Evolutionary conservation across 2,888 invertebrate species (phyloP), one percentile per base, ranked within the genome.

Genomic region (Coenonympha arcania): DNA sequence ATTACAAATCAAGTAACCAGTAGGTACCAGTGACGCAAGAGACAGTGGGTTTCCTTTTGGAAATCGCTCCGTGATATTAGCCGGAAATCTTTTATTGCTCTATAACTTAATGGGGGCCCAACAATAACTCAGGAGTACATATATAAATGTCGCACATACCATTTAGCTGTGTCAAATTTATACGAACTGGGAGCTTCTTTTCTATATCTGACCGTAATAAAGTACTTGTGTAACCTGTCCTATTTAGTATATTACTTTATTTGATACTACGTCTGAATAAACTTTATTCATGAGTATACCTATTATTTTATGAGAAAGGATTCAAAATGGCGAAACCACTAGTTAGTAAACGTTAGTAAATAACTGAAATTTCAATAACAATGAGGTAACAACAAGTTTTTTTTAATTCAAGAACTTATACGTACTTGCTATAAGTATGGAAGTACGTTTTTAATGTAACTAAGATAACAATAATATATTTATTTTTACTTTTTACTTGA

Each of bases 41-140:
- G 50, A 56, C 49, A 52, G 16, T 43, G 26, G 24, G 59, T 59
- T 65, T 60, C 66, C 70, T 65, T 60, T 63, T 63, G 57, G 62
- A 66, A 67, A 71, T 69, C 67, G 58, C 65, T 68, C 64, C 57
- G 69, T 66, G 71, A 76, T 75, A 79, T 78, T 73, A 69, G 65
- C 68, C 72, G 77, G 76, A 78, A 79, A 76, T 66, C 65, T 79
- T 79, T 78, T 79, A 79, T 76, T 63, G 69, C 67, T 63, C 68
- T 69, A 73, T 79, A 71, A 73, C 66, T 68, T 75, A 76, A 78
- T 76, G 66, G 73, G 54, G 74, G 69, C 66, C 68, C 65, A 57
- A 59, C 70, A 59, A 68, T 79, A 76, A 75, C 69, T 76, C 71
- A 76, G 67, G 63, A 63, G 61, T 63, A 64, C 68, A 67, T 65